Evolutionary conservation across 2,888 invertebrate species (phyloP).

Genomic region (Tenthredo notha): DNA sequence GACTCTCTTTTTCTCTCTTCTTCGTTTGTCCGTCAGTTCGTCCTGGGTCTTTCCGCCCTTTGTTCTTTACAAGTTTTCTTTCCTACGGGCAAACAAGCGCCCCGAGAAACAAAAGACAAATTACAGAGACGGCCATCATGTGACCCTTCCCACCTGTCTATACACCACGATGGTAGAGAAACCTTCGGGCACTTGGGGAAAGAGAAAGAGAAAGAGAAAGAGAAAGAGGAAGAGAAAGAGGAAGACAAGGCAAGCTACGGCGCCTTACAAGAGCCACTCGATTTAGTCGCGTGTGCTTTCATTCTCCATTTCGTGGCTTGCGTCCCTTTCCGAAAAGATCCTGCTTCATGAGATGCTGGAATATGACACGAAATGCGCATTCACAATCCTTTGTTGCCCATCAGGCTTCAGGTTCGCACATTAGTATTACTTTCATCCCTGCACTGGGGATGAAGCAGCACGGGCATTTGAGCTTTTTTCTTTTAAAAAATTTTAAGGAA

Average conservation of each 20-base stretch:
- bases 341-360: slow-evolving; percentile 1
- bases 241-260: background rate
- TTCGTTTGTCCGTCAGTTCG: slow-evolving; percentile 58
- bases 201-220: slow-evolving; percentile 20
- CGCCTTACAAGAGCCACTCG: slow-evolving; percentile 33
- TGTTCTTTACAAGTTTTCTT: slow-evolving; percentile 73
- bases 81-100: slow-evolving; percentile 59
- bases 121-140: slow-evolving; percentile 75
- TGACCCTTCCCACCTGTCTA: slow-evolving; percentile 75
- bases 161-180: slow-evolving; percentile 51
- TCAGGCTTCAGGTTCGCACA: slow-evolving; percentile 14
- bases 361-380: slow-evolving; percentile 23
- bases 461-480: background rate
- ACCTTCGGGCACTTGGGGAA: slow-evolving; percentile 46
- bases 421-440: background rate
- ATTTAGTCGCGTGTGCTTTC: slow-evolving; percentile 49
- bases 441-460: background rate
- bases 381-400: slow-evolving; percentile 41
- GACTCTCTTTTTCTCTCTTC: slow-evolving; percentile 50
- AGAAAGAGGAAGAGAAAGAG: background rate
- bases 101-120: slow-evolving; percentile 75
- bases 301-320: background rate
- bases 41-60: slow-evolving; percentile 71
- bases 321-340: slow-evolving; percentile 5
- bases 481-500: background rate